Evolutionary conservation across 2,113 vertebrate genomes (phyloP).

Genomic region (Sebastes fasciatus): DNA sequence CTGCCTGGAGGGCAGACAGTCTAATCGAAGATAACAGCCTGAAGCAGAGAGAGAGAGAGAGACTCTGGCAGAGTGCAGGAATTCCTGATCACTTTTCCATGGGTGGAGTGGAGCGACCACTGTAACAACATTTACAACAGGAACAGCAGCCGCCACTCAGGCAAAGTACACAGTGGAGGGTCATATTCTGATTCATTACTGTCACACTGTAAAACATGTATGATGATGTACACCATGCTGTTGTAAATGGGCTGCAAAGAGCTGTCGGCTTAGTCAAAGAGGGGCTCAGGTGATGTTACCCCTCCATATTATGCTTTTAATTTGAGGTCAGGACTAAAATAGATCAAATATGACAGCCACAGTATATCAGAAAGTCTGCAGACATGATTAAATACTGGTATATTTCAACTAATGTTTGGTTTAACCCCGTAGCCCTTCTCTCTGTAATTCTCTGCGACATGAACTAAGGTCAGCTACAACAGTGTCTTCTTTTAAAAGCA

Average conservation of each 20-base stretch:
- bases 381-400: neutral
- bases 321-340: neutral
- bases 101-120: slow-evolving; percentile 57
- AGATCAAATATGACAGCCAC: neutral
- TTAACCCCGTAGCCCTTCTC: neutral
- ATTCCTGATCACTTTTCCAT: slow-evolving; percentile 66
- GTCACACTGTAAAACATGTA: neutral
- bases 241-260: neutral
- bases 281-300: too few species aligned
- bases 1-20: slow-evolving; percentile 5
- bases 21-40: slow-evolving; percentile 23
- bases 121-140: slow-evolving; percentile 35
- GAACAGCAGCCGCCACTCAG: slow-evolving; percentile 23
- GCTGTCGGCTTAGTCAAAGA: too few species aligned
- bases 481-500: too few species aligned
- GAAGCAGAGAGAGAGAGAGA: neutral
- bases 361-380: neutral
- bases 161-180: slow-evolving; percentile 38
- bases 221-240: neutral
- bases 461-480: too few species aligned
- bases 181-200: slow-evolving; percentile 9
- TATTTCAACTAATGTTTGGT: neutral
- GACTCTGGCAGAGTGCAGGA: slow-evolving; percentile 37
- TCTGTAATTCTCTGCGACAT: too few species aligned
- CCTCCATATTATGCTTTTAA: neutral